These are phyloP conservation scores for Lepeophtheirus salmonis DNA, from an alignment of 1,140 invertebrate species.

Conservation along the genomic window DNA sequence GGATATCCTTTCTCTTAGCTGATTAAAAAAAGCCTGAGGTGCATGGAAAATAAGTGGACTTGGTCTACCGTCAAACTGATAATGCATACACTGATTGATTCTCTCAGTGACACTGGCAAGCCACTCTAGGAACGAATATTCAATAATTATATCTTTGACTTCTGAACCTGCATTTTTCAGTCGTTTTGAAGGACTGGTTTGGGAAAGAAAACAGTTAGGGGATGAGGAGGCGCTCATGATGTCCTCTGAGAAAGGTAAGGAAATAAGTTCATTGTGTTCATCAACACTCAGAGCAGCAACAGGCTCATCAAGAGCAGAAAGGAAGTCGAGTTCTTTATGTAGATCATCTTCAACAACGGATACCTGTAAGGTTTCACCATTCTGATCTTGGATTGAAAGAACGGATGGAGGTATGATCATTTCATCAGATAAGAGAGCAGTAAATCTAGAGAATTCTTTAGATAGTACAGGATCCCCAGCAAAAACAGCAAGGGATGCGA, in stretches of 20 bases:
- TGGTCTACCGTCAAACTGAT: constrained; percentile 47
- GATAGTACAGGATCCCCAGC: constrained; percentile 45
- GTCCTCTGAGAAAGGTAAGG: too few species aligned
- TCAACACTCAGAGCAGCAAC: too few species aligned
- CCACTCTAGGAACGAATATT: too few species aligned
- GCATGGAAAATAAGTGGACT: constrained; percentile 41
- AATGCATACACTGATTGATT: constrained; percentile 59
- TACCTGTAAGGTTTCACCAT: background rate
- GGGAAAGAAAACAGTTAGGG: too few species aligned
- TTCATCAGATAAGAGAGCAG: constrained; percentile 29
- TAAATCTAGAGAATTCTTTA: constrained; percentile 46
- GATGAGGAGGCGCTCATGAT: too few species aligned
- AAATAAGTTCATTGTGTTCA: too few species aligned
- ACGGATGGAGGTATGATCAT: background rate
- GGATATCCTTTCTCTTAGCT: background rate
- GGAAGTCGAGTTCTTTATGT: constrained; percentile 15
- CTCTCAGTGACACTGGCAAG: constrained; percentile 50
- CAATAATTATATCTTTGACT: too few species aligned
- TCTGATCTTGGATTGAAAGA: background rate
- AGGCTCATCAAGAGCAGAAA: constrained; percentile 20
- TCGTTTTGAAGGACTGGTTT: too few species aligned
- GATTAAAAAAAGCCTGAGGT: background rate
- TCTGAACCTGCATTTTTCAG: too few species aligned
- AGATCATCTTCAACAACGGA: constrained; percentile 11
- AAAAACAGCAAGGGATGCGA: constrained; percentile 57